Percentiles rank a stretch among this genome's conserved stretches.
phyloP scores from a whole-genome alignment of 2,797 vertebrate species.

The Sebastes jordani region DNA sequence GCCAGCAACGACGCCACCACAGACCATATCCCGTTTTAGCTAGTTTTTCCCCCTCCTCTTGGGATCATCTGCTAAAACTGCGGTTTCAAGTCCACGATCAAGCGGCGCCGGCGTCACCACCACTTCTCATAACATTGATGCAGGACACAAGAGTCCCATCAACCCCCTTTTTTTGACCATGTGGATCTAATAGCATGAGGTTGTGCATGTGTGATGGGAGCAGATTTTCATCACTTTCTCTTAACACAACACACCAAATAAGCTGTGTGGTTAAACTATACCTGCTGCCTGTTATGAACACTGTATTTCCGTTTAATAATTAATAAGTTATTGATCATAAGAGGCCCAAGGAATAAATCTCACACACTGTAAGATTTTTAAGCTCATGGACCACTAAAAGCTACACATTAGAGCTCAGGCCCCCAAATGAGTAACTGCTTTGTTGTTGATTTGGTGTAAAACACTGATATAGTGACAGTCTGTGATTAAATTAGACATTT shows the following conservation, averaged over 20 bases:
- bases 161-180: not conserved
- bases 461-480: not conserved
- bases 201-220: not conserved
- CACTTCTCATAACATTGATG: not conserved
- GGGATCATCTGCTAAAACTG: constrained; percentile 42
- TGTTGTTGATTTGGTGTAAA: not conserved
- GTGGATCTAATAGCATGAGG: constrained; percentile 30
- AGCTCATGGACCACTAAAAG: not conserved
- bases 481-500: not conserved
- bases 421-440: not conserved
- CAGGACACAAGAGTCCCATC: constrained; percentile 12
- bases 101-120: constrained; percentile 24
- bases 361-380: not conserved
- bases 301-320: constrained; percentile 2
- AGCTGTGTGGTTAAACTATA: constrained; percentile 10
- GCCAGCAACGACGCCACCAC: constrained; percentile 26
- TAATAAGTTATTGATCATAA: constrained; percentile 27
- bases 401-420: not conserved
- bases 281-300: constrained; percentile 22
- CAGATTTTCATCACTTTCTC: constrained; percentile 6
- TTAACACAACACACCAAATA: constrained; percentile 7
- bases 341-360: not conserved
- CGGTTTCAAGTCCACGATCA: constrained; percentile 28
- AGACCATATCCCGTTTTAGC: constrained; percentile 39
- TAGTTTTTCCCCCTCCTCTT: not conserved